phyloP scores from a whole-genome alignment of 2,113 vertebrate species.

The Pelecanus crispus region DNA sequence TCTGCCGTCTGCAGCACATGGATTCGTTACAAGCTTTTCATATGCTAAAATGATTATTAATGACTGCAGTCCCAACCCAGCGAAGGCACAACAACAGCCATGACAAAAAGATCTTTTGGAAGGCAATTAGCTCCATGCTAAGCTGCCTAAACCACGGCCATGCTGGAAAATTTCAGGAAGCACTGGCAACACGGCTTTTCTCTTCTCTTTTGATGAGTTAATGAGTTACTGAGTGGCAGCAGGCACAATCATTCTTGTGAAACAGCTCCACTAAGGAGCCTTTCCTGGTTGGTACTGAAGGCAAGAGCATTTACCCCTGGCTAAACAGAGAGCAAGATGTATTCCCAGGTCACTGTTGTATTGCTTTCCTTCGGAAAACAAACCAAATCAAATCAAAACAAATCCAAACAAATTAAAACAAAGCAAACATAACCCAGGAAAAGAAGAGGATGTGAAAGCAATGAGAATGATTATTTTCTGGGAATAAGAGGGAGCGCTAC shows the following conservation, averaged over 20 bases:
- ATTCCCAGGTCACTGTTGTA: neutral
- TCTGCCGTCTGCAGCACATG: slow-evolving; percentile 59
- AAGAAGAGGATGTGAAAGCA: neutral
- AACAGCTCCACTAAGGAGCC: neutral
- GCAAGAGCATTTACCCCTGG: neutral
- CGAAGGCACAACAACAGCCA: slow-evolving; percentile 11
- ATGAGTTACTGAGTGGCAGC: slow-evolving; percentile 22
- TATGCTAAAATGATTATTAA: slow-evolving; percentile 70
- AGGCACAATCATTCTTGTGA: neutral
- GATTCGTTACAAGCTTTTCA: slow-evolving; percentile 65
- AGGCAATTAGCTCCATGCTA: slow-evolving; percentile 62
- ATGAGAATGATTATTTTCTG: neutral
- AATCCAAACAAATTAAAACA: neutral
- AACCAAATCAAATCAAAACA: neutral
- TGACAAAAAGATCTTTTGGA: slow-evolving; percentile 44
- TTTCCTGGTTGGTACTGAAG: neutral
- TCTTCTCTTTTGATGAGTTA: slow-evolving; percentile 43
- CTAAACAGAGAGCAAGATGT: neutral
- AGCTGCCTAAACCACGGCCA: neutral
- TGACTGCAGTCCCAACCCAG: slow-evolving; percentile 48
- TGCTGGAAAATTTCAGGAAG: slow-evolving; percentile 36
- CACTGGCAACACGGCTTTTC: neutral
- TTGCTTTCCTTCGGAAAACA: neutral
- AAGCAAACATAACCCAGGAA: neutral
- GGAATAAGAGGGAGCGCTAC: neutral